phyloP scores from a whole-genome alignment of 1,140 invertebrate genomes.

The Nymphalis io region DNA sequence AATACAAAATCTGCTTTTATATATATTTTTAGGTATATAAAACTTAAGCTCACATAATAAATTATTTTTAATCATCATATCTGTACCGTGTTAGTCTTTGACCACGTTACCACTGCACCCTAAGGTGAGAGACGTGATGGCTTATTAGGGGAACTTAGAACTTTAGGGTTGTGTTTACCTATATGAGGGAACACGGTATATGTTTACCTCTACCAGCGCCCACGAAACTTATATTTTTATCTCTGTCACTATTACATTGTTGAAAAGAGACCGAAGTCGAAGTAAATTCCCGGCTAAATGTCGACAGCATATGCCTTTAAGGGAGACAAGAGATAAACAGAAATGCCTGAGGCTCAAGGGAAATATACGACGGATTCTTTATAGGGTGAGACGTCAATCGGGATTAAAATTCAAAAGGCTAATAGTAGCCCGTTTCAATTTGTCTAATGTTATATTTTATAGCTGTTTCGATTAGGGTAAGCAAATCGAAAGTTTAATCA shows the following conservation, averaged over 20 bases:
- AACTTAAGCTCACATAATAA: too few relatives aligned
- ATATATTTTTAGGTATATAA: too few relatives aligned
- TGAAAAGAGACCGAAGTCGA: slow-evolving; percentile 41
- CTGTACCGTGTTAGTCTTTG: slow-evolving; percentile 47
- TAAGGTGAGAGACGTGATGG: slow-evolving; percentile 72
- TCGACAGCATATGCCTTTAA: slow-evolving; percentile 53
- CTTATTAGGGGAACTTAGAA: slow-evolving; percentile 78
- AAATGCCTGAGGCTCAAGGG: slow-evolving; percentile 63
- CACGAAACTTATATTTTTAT: slow-evolving; percentile 44
- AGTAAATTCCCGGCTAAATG: slow-evolving; percentile 38
- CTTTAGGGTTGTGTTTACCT: slow-evolving; percentile 71
- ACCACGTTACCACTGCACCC: slow-evolving; percentile 52
- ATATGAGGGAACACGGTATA: slow-evolving; percentile 59
- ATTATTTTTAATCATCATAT: too few relatives aligned
- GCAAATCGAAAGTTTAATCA: not conserved
- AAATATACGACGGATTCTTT: slow-evolving; percentile 61
- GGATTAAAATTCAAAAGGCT: slow-evolving; percentile 65
- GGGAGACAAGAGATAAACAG: slow-evolving; percentile 45
- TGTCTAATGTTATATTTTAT: slow-evolving; percentile 51
- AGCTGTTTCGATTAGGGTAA: not conserved
- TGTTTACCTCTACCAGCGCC: slow-evolving; percentile 57
- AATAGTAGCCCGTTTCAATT: slow-evolving; percentile 60
- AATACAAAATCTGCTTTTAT: too few relatives aligned
- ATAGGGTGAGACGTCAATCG: slow-evolving; percentile 63
- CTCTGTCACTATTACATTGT: slow-evolving; percentile 37